A percentile compares a stretch with the other conserved stretches of the same genome.
Conservation (phyloP, 2,113 vertebrate species). For the Solenodon paradoxus region DNA sequence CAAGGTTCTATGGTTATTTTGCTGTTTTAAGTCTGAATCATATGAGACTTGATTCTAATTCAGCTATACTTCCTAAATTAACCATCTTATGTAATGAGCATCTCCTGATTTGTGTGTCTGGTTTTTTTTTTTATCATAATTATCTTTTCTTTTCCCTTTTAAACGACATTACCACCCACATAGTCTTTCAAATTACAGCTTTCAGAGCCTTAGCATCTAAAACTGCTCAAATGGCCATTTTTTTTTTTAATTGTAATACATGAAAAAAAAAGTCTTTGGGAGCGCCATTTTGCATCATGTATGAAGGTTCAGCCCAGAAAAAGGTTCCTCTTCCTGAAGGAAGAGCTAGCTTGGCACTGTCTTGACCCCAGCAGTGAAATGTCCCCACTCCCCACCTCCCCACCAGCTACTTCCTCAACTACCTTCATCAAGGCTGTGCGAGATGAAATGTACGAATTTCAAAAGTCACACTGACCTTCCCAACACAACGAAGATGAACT, state of each 20-base stretch:
- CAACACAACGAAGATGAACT: not conserved
- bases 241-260: not conserved
- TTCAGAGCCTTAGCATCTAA: conserved; percentile 35
- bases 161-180: conserved; percentile 60
- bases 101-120: conserved; percentile 29
- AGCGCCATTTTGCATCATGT: not conserved
- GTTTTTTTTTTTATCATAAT: conserved; percentile 29
- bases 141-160: conserved; percentile 60
- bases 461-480: not conserved
- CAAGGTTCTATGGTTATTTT: conserved; percentile 2
- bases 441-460: not conserved
- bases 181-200: conserved; percentile 54
- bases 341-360: not conserved
- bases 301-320: not conserved
- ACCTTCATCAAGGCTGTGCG: not conserved
- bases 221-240: conserved; percentile 14
- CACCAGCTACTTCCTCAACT: not conserved
- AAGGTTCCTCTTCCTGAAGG: no score
- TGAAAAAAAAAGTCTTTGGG: not conserved
- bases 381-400: no score
- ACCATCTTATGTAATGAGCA: conserved; percentile 56
- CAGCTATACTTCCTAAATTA: conserved; percentile 61
- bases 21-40: conserved; percentile 22
- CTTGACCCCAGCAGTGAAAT: not conserved
- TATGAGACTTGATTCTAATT: not conserved